Conservation (phyloP, 2,113 vertebrate species). For the Podiceps cristatus region DNA sequence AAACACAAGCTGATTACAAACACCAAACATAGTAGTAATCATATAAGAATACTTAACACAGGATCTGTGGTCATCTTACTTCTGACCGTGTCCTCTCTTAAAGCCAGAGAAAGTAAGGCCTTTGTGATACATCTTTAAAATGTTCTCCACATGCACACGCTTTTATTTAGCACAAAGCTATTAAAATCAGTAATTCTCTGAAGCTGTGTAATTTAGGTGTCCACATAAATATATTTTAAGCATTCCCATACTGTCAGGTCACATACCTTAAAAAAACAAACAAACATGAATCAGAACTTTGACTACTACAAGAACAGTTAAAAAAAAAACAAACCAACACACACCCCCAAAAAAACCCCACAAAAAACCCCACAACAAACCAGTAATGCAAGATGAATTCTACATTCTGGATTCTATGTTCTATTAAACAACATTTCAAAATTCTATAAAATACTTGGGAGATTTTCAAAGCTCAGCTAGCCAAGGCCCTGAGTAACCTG, state of each 20-base stretch:
- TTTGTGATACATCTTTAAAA: not conserved
- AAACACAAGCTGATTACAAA: not conserved
- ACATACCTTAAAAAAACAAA: not conserved
- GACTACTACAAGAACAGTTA: not conserved
- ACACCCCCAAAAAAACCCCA: too few relatives aligned
- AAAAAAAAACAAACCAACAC: not conserved
- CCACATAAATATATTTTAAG: not conserved
- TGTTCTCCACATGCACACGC: not conserved
- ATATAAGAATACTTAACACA: not conserved
- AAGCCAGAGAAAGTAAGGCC: not conserved
- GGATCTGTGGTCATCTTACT: not conserved
- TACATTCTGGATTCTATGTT: not conserved
- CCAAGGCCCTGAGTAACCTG: not conserved
- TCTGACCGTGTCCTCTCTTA: not conserved
- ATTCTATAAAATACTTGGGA: not conserved
- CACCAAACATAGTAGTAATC: not conserved
- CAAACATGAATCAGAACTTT: not conserved
- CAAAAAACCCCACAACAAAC: not conserved
- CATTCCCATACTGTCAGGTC: not conserved
- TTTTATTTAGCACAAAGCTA: not conserved
- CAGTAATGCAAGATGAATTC: not conserved
- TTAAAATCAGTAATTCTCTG: not conserved
- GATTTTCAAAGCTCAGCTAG: not conserved
- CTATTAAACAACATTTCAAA: not conserved
- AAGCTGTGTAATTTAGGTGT: not conserved